Percentiles rank a stretch among this genome's conserved stretches.
Evolutionary conservation across 2,797 vertebrate genomes (phyloP).

Genomic region (Chaenodraco wilsoni): DNA sequence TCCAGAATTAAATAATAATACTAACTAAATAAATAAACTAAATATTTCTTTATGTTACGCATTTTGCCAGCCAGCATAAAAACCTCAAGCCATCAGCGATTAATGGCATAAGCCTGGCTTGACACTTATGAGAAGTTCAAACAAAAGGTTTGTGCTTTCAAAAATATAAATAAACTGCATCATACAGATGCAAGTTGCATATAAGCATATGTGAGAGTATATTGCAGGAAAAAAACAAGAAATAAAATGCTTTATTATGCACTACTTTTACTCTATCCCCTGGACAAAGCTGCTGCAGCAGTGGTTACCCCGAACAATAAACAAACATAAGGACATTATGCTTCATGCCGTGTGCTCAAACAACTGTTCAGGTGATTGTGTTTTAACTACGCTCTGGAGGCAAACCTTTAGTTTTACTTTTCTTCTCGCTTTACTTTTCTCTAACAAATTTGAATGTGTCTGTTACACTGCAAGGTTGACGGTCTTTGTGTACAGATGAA

Average conservation of each 20-base stretch:
- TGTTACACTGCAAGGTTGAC: constrained; percentile 67
- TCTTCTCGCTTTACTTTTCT: constrained; percentile 61
- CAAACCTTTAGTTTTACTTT: constrained; percentile 61
- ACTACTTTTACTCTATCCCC: constrained; percentile 48
- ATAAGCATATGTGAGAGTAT: constrained; percentile 23
- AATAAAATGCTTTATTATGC: constrained; percentile 53
- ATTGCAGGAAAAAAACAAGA: constrained; percentile 43
- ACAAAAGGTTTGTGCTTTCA: not conserved
- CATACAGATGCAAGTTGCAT: constrained; percentile 7
- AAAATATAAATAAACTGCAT: constrained; percentile 7
- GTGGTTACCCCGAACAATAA: constrained; percentile 52
- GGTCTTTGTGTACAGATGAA: constrained; percentile 73
- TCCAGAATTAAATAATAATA: not conserved
- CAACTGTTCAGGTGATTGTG: constrained; percentile 72
- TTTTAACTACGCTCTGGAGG: constrained; percentile 61
- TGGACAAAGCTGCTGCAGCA: constrained; percentile 53
- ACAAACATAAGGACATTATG: constrained; percentile 63
- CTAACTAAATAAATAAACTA: too few relatives aligned
- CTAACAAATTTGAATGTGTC: constrained; percentile 66
- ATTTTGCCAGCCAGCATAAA: constrained; percentile 4
- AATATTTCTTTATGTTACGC: not conserved
- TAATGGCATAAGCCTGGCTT: constrained; percentile 3
- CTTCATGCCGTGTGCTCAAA: constrained; percentile 52
- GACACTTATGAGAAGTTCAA: constrained; percentile 2
- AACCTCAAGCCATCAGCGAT: not conserved